Evolutionary conservation across 2,888 invertebrate genomes (phyloP), one percentile per base, ranked within the genome.

Genomic region (Leptopterna dolabrata): DNA sequence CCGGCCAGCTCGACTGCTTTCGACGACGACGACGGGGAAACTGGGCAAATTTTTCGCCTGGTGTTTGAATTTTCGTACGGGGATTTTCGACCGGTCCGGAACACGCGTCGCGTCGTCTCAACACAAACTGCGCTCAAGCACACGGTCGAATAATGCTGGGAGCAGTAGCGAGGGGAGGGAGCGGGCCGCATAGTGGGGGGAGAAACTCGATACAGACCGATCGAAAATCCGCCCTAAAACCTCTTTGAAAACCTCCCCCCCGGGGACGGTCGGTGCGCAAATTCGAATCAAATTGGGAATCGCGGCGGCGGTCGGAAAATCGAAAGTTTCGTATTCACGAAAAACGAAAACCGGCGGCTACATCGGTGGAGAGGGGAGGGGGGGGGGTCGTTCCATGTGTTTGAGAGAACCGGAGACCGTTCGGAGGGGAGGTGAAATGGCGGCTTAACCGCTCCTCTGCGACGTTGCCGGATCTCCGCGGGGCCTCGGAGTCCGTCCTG

Each of bases 1-100:
- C 89, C 88, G 85, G 89, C 89, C 89, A 89, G 89, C 51, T 24
- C 85, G 85, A 84, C 36, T 36, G 70, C 30, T 19, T 63, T 63
- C 51, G 51, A 4, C 19, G 9, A 63, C 19, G 3, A 11, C 63
- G 19, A 63, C 16, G 36, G 73, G 36, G 36, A 73, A 73, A 36
- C 16, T 13, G 9, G 63, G 24, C 19, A 24, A 63, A 6, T 19
- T 73, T 36, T 73, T 36, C 14, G 73, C 73, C 36, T 2, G 4
- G 55, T 36, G 2, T 36, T 36, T 36, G 7, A 36, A 36, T 36
- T 36, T 7, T 36, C 36, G 36, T 36, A 7, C 7, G 1, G 29
- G 36, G 36, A 30, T 73, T 73, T 71, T 36, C 19, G 55, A 55
- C 73, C 36, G 73, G 14, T n/a, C 51, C 30, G 30, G 29, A 73